Percentiles rank a stretch among this genome's conserved stretches.
These are phyloP conservation scores for Myanophis thanlyinensis DNA, from an alignment of 2,113 vertebrate genomes.

Conservation along the genomic window DNA sequence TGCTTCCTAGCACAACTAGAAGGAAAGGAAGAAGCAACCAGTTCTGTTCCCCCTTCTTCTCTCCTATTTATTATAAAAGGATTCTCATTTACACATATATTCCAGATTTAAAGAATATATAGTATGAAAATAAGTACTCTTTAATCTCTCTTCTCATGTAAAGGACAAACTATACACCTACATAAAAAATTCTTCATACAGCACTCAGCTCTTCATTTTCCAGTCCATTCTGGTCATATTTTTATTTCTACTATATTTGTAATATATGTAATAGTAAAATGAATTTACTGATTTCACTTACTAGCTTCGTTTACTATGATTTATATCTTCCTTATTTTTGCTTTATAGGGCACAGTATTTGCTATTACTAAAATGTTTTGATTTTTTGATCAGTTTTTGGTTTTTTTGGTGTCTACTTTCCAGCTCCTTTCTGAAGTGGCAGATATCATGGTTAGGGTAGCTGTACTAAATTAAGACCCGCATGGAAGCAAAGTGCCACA, in stretches of 20 bases:
- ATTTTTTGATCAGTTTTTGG: not conserved
- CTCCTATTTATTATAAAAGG: not conserved
- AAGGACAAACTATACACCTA: not conserved
- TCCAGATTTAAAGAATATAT: not conserved
- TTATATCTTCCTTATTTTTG: not conserved
- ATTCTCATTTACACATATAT: not conserved
- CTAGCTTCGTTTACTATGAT: not conserved
- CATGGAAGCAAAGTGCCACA: too few species aligned
- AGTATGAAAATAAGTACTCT: not conserved
- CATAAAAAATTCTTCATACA: not conserved
- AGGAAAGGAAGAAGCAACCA: not conserved
- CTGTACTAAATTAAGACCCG: not conserved
- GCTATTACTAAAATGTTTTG: not conserved
- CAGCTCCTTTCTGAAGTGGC: not conserved
- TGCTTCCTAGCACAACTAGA: not conserved
- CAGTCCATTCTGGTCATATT: not conserved
- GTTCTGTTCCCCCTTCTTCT: not conserved
- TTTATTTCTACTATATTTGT: not conserved
- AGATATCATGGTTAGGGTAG: not conserved
- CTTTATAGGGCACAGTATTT: not conserved
- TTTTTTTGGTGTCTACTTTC: not conserved
- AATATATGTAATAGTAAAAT: not conserved
- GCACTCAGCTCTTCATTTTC: not conserved
- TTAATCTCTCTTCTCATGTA: not conserved
- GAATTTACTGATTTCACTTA: not conserved